A percentile compares a stretch with the other conserved stretches of the same genome.
Evolutionary conservation across 2,113 vertebrate species (phyloP).

Genomic region (Chionomys nivalis): DNA sequence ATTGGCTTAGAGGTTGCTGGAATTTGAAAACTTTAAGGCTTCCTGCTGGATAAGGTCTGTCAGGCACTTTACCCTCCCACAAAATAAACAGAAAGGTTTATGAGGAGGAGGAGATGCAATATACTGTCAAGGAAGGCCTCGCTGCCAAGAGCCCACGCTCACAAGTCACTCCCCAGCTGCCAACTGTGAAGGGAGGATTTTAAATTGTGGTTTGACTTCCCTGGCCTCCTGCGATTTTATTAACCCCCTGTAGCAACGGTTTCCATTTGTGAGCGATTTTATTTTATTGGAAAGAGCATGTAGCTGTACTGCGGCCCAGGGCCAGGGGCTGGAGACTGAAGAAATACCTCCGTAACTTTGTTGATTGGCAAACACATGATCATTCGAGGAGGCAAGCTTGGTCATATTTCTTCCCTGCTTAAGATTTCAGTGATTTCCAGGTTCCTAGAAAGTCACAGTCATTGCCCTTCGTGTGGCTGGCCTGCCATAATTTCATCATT

Average conservation of each 20-base stretch:
- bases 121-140: background rate
- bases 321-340: background rate
- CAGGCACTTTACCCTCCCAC: conserved; percentile 68
- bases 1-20: background rate
- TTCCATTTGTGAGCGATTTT: conserved; percentile 47
- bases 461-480: background rate
- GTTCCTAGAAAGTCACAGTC: background rate
- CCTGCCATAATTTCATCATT: background rate
- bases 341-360: conserved; percentile 14
- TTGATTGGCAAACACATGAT: background rate
- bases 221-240: conserved; percentile 69
- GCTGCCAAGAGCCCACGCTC: conserved; percentile 23
- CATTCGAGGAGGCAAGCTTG: background rate
- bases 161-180: conserved; percentile 62
- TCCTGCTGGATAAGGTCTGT: conserved; percentile 66
- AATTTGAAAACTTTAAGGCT: conserved; percentile 69
- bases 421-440: background rate
- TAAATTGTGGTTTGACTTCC: conserved; percentile 55
- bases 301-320: background rate
- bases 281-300: conserved; percentile 12
- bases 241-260: conserved; percentile 60
- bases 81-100: conserved; percentile 77
- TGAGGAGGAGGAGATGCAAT: conserved; percentile 66
- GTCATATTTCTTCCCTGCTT: conserved; percentile 65
- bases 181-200: conserved; percentile 36